Evolutionary conservation across 2,113 vertebrate species (phyloP).

Genomic region (Clarias gariepinus): DNA sequence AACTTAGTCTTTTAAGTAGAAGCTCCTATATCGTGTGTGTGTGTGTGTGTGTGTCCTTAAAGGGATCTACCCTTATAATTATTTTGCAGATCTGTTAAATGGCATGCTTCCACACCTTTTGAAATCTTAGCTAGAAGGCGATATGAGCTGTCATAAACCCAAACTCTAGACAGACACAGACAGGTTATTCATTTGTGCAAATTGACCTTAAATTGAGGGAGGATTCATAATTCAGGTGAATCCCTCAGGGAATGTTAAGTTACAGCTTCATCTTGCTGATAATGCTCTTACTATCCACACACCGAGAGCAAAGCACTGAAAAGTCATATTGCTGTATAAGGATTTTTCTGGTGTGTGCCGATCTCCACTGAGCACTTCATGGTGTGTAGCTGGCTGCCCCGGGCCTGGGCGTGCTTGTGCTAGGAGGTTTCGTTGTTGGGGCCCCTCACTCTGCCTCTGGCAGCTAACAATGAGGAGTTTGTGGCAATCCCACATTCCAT

Average conservation of each 20-base stretch:
- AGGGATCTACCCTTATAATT: not conserved
- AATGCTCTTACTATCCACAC: not conserved
- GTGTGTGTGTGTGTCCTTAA: not conserved
- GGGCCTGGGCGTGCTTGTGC: not conserved
- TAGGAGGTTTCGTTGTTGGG: not conserved
- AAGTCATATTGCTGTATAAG: not conserved
- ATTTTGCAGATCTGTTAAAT: not conserved
- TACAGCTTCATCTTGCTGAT: not conserved
- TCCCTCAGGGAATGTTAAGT: not conserved
- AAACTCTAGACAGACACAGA: constrained; percentile 22
- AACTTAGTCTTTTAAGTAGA: constrained; percentile 54
- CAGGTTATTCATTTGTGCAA: constrained; percentile 23
- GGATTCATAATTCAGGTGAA: not conserved
- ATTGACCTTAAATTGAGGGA: not conserved
- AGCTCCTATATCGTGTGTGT: not conserved
- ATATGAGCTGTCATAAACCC: constrained; percentile 6
- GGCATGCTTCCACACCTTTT: not conserved
- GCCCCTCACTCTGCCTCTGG: constrained; percentile 27
- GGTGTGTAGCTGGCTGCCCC: not conserved
- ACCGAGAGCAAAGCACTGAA: not conserved
- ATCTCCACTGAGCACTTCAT: not conserved
- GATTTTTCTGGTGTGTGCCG: not conserved
- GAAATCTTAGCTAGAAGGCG: not conserved
- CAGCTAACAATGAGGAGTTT: constrained; percentile 56
- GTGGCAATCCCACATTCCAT: constrained; percentile 60